A percentile compares a stretch with the other conserved stretches of the same genome.
phyloP scores from a whole-genome alignment of 1,140 invertebrate genomes.

The Bombus haemorrhoidalis region DNA sequence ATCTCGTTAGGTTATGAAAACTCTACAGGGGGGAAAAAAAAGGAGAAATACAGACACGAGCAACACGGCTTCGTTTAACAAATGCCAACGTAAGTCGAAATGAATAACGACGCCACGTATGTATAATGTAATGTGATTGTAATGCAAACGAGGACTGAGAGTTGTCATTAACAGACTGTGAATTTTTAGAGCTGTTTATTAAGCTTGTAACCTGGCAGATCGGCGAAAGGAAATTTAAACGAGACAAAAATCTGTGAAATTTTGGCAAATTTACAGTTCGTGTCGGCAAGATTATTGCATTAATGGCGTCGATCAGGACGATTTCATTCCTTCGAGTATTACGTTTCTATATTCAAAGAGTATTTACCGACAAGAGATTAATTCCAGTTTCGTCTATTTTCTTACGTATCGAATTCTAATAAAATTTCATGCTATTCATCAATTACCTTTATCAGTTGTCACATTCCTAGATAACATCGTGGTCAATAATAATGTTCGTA shows the following conservation, averaged over 20 bases:
- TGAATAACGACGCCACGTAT: too few species aligned
- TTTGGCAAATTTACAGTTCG: background rate
- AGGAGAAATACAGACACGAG: too few species aligned
- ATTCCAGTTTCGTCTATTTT: background rate
- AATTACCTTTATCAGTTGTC: background rate
- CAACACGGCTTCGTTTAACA: too few species aligned
- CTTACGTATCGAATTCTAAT: too few species aligned
- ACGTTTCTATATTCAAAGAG: too few species aligned
- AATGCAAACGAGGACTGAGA: background rate
- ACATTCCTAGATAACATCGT: background rate
- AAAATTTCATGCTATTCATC: background rate
- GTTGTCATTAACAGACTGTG: background rate
- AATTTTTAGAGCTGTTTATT: background rate
- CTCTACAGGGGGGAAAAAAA: rapidly evolving
- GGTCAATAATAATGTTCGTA: background rate
- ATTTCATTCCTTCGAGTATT: too few species aligned
- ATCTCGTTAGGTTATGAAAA: background rate
- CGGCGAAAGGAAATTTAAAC: background rate
- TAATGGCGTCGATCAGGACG: too few species aligned
- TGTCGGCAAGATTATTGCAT: too few species aligned
- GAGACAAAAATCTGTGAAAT: background rate
- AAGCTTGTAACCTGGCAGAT: background rate
- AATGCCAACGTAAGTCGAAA: too few species aligned
- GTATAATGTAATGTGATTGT: too few species aligned
- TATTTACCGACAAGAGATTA: background rate